phyloP scores from a whole-genome alignment of 2,113 vertebrate species.

The Butastur rufipennis region DNA sequence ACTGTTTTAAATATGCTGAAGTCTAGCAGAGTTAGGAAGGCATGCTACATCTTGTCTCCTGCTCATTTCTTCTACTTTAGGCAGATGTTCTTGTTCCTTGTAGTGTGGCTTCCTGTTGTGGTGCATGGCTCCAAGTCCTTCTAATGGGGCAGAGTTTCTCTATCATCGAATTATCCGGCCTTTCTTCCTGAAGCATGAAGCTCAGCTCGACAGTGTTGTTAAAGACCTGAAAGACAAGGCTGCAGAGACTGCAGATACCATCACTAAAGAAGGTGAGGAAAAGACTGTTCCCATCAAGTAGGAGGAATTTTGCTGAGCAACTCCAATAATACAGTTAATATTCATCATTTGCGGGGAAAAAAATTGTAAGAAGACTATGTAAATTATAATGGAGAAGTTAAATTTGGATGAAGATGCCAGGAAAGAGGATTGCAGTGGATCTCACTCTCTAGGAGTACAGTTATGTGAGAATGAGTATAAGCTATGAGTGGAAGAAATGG shows the following conservation, averaged over 20 bases:
- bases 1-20: not conserved
- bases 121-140: slow-evolving; percentile 93
- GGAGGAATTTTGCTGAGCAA: not conserved
- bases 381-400: not conserved
- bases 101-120: slow-evolving; percentile 93
- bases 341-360: not conserved
- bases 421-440: not conserved
- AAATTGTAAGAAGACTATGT: not conserved
- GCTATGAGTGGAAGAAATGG: not conserved
- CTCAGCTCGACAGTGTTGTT: slow-evolving; percentile 80
- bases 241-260: slow-evolving; percentile 86
- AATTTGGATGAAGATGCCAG: not conserved
- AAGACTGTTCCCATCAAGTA: not conserved
- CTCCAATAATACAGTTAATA: not conserved
- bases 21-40: not conserved
- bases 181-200: slow-evolving; percentile 89
- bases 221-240: slow-evolving; percentile 91
- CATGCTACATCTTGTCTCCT: not conserved
- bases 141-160: slow-evolving; percentile 87
- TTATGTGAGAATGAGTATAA: not conserved
- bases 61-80: not conserved
- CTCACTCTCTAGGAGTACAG: not conserved
- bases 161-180: slow-evolving; percentile 89
- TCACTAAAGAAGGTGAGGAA: slow-evolving; percentile 88
- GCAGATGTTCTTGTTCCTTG: not conserved